Evolutionary conservation across 2,888 invertebrate genomes (phyloP).

Genomic region (Leptinotarsa rubiginosa): DNA sequence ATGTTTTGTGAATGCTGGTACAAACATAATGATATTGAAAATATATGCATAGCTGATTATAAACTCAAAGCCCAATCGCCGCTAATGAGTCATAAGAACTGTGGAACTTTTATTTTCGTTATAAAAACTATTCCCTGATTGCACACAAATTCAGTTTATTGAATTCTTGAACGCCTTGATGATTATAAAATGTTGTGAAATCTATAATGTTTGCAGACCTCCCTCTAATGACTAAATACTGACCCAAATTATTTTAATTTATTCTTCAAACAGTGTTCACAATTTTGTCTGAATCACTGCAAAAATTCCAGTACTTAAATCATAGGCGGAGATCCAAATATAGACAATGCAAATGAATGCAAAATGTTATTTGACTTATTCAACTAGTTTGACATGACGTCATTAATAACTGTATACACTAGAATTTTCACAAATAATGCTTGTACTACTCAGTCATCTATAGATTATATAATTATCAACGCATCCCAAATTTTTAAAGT

Average conservation of each 20-base stretch:
- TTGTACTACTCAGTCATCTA: neutral
- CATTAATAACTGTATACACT: neutral
- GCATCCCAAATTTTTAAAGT: no score
- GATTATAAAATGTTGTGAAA: neutral
- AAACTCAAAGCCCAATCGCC: neutral
- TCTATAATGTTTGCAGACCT: neutral
- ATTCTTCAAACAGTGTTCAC: neutral
- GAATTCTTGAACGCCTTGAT: neutral
- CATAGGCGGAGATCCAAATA: neutral
- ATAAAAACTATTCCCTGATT: neutral
- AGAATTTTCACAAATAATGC: neutral
- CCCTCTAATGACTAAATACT: neutral
- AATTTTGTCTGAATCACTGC: no score
- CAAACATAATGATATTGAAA: neutral
- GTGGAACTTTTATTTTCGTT: neutral
- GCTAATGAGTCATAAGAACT: neutral
- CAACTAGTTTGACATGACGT: neutral
- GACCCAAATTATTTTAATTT: neutral
- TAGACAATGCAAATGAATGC: neutral
- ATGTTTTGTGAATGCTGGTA: neutral
- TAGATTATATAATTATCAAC: neutral
- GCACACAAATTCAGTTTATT: neutral
- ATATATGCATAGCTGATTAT: neutral
- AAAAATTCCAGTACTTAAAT: neutral
- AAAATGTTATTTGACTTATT: neutral